phyloP scores from a whole-genome alignment of 2,797 vertebrate genomes.

The Cirrhinus mrigala region DNA sequence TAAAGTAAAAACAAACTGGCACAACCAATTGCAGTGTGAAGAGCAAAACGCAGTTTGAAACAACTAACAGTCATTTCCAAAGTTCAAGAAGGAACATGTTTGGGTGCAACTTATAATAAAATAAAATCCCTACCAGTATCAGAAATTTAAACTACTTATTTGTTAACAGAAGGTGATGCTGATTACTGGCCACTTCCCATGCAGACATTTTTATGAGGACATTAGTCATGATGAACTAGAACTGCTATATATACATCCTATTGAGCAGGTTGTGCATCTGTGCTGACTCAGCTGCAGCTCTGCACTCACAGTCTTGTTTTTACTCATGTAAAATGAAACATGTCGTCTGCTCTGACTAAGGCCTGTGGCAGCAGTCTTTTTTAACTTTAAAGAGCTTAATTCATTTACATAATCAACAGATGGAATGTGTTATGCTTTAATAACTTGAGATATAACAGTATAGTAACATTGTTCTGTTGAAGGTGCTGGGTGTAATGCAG shows the following conservation, averaged over 20 bases:
- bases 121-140: background rate
- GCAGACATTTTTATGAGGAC: background rate
- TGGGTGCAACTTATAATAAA: background rate
- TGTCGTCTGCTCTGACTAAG: background rate
- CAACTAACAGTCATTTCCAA: background rate
- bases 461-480: slow-evolving; percentile 1
- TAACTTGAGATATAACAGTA: background rate
- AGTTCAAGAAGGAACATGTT: background rate
- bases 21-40: background rate
- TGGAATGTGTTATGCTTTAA: slow-evolving; percentile 9
- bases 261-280: background rate
- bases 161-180: background rate
- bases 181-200: background rate
- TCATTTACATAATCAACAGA: background rate
- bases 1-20: background rate
- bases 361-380: background rate
- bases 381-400: background rate
- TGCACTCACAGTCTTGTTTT: background rate
- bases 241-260: background rate
- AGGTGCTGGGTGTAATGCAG: slow-evolving; percentile 33
- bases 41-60: background rate
- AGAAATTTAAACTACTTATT: background rate
- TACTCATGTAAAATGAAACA: background rate
- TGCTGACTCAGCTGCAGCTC: background rate
- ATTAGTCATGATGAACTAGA: background rate